Evolutionary conservation across 2,797 vertebrate genomes (phyloP).

Genomic region (Eospalax fontanierii): DNA sequence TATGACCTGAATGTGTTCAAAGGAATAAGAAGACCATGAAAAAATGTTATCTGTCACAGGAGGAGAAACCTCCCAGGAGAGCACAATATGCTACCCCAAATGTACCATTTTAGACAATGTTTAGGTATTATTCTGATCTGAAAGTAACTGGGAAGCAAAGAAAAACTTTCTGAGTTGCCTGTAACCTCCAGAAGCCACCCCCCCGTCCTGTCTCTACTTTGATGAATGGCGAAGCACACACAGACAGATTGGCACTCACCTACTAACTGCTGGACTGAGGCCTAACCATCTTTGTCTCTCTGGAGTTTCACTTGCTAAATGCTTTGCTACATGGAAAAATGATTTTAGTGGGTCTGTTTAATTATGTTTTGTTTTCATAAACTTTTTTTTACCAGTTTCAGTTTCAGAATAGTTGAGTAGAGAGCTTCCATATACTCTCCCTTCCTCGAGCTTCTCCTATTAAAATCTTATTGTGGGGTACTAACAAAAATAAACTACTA

Average conservation of each 20-base stretch:
- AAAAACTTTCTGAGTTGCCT: not conserved
- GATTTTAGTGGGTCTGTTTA: not conserved
- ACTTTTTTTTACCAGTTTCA: not conserved
- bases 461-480: not conserved
- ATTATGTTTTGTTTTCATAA: not conserved
- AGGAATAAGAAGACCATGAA: slow-evolving; percentile 3
- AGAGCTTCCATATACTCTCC: not conserved
- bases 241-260: no score
- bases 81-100: not conserved
- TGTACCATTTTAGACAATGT: not conserved
- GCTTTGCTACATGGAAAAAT: not conserved
- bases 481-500: not conserved
- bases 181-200: no score
- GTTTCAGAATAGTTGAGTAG: not conserved
- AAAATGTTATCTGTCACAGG: not conserved
- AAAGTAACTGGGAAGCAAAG: not conserved
- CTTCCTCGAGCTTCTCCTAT: not conserved
- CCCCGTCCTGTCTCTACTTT: no score
- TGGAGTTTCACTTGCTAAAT: not conserved
- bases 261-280: not conserved
- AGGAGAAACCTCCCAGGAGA: not conserved
- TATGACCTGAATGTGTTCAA: slow-evolving; percentile 75
- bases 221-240: no score
- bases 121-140: not conserved
- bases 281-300: not conserved